These are phyloP conservation scores for Drosophila meridiana DNA, from an alignment of 2,888 invertebrate species.

Conservation along the genomic window DNA sequence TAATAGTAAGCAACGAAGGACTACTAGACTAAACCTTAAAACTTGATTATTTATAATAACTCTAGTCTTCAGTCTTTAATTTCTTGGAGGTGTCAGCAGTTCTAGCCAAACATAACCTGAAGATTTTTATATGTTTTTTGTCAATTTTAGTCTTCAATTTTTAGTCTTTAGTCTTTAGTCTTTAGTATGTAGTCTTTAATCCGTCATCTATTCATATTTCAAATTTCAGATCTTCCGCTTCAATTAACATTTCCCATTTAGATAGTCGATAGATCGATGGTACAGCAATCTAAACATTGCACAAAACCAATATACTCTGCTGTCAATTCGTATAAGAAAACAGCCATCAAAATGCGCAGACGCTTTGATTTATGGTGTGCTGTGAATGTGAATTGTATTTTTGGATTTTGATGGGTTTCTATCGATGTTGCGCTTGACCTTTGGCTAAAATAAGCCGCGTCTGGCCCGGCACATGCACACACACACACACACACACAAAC, in stretches of 20 bases:
- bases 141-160: background rate
- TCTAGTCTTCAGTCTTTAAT: no score
- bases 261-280: background rate
- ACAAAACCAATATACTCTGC: constrained; percentile 7
- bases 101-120: no score
- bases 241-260: background rate
- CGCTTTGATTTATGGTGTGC: constrained; percentile 55
- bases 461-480: constrained; percentile 45
- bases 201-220: background rate
- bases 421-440: constrained; percentile 67
- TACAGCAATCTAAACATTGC: background rate
- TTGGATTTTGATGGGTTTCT: constrained; percentile 59
- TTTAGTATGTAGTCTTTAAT: background rate
- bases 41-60: no score
- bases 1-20: no score
- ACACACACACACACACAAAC: constrained; percentile 2
- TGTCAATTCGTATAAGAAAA: background rate
- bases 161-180: background rate
- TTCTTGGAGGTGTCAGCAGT: no score
- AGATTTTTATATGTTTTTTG: no score
- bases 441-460: constrained; percentile 68
- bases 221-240: background rate
- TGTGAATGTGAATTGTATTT: constrained; percentile 49
- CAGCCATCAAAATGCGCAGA: constrained; percentile 40
- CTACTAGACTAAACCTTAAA: background rate